Base-by-base conservation (phyloP, 2,113 vertebrate genomes). In the Osmerus eperlanus region DNA sequence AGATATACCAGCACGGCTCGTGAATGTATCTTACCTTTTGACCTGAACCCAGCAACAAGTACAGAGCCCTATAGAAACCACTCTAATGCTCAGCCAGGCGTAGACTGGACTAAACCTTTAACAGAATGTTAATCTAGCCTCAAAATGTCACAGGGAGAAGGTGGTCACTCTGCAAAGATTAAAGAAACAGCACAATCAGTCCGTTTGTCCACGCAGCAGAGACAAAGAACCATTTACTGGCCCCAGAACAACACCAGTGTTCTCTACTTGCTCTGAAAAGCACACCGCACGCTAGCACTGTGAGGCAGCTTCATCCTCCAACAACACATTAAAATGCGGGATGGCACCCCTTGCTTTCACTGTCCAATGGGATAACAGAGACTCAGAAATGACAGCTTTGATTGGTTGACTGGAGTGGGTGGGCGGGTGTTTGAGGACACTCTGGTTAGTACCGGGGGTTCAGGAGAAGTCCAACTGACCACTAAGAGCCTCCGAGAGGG, bases 201-300 rank as follows among this genome's bases (percentile, higher is more conserved):
- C 73, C 81, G 85, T 88, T 92, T 93, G 93, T 93, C 90, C 83
- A 77, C 81, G 90, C 88, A 25, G 82, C 72, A 77, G 53, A 36
- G 80, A 98, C 95, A 98, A 96, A 95, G 92, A 65, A 56, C 86
- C 90, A 72, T 95, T 91, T 96, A 93, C 94, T 89, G 83, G 71
- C 52, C 70, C 0, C 61, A 86, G 88, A 78, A 96, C 93, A 97
- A 93, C 91, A 91, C 91, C 91, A 77, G 90, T 83, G 91, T 90
- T 95, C 87, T 91, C 89, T 61, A 66, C 25, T 77, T 90, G 88
- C 78, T 84, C 87, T 66, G 85, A 81, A 90, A 89, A 86, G 88
- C 74, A 84, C 89, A 86, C 89, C 61, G 84, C 82, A 3, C 0
- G 83, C 89, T 77, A 78, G 85, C 87, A 90, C 92, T 89, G 91